Base-by-base conservation (phyloP, 2,113 vertebrate genomes). In the Sclerurus mexicanus region DNA sequence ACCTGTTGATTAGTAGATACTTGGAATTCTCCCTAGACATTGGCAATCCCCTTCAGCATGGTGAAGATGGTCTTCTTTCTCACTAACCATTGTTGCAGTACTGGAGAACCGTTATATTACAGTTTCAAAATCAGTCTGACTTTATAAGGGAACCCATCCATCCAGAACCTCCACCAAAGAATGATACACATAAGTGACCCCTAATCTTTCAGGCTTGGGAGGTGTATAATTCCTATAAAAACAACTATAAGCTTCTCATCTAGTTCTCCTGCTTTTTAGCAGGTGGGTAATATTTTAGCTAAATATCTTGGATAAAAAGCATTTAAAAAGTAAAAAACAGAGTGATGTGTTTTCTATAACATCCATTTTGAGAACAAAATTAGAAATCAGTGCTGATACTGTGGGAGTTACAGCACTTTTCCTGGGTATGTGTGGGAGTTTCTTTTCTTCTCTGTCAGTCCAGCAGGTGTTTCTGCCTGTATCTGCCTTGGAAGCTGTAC, bases 141-240 rank as follows among this genome's bases (percentile, higher is more conserved):
- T 79, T 89, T 37, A 27, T 53, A 28, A 14, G 24, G 4, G n/a
- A 42, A 25, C 28, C 25, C 33, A 35, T 18, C 27, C 28, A 21
- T 15, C 9, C 25, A 53, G n/a, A 72, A 11, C 33, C 19, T 69
- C 14, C n/a, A 12, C 30, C 17, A 16, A 46, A 68, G 58, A 66
- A n/a, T 0, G 2, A 25, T 23, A 44, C 27, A 47, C 6, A n/a
- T 15, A 33, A 0, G 0, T 15, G 14, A 40, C 10, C 7, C 27
- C 31, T 71, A 35, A 37, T 14, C 22, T 46, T 63, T 17, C 21
- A 83, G 15, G 6, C 4, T 53, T 66, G 16, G 31, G 28, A 82
- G 9, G 5, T 9, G 14, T 22, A 15, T 4, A 64, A 27, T 2
- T 87, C n/a, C n/a, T 89, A 7, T 21, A 39, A 69, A 28, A 49